These are phyloP conservation scores for Sphenodon punctatus DNA, from an alignment of 2,797 vertebrate genomes.

Conservation along the genomic window DNA sequence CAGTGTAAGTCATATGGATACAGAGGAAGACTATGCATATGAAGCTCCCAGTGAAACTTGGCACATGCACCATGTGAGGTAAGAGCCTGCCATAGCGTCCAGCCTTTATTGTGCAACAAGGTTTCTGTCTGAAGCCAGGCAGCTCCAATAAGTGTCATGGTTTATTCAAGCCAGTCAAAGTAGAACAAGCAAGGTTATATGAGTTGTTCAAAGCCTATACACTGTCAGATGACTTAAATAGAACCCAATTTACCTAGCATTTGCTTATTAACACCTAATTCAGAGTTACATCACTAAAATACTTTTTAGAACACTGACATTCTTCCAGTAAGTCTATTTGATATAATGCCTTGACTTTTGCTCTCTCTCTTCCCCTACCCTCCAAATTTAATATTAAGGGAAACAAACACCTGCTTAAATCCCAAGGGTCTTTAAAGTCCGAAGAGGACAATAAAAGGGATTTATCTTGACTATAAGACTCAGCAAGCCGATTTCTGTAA, in stretches of 20 bases:
- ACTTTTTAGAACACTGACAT: neutral
- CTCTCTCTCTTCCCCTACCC: neutral
- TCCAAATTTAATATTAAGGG: constrained; percentile 51
- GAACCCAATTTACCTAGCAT: constrained; percentile 31
- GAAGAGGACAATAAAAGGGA: constrained; percentile 58
- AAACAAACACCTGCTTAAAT: constrained; percentile 62
- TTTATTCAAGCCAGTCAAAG: constrained; percentile 24
- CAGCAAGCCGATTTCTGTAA: constrained; percentile 51
- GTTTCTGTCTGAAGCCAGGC: neutral
- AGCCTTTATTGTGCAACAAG: constrained; percentile 15
- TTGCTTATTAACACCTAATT: constrained; percentile 44
- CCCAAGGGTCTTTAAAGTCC: constrained; percentile 20
- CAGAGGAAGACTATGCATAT: too few relatives aligned
- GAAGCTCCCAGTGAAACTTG: neutral
- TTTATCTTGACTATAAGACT: constrained; percentile 55
- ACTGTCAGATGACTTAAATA: constrained; percentile 25
- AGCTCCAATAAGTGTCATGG: constrained; percentile 10
- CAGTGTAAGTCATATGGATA: too few relatives aligned
- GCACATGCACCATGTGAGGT: neutral
- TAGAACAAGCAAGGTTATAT: neutral
- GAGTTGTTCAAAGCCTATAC: neutral
- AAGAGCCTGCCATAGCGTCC: neutral
- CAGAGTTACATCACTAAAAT: constrained; percentile 29
- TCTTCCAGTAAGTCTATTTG: constrained; percentile 24
- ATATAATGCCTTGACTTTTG: constrained; percentile 30